phyloP scores from a whole-genome alignment of 2,113 vertebrate genomes.

The Ciconia stormi region DNA sequence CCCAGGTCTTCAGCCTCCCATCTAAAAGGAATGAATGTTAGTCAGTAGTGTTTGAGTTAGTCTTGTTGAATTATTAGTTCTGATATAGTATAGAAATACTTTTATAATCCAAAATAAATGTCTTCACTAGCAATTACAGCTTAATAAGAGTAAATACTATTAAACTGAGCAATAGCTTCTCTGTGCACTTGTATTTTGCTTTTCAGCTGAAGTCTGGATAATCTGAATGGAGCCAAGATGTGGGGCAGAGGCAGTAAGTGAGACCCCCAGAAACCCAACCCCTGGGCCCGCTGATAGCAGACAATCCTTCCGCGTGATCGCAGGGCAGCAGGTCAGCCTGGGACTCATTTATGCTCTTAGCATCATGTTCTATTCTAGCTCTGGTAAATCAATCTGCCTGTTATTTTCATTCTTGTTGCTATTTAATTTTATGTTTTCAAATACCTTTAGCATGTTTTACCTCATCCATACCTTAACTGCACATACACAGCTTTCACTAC shows the following conservation, averaged over 20 bases:
- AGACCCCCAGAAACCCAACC: neutral
- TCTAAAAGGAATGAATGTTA: constrained; percentile 85
- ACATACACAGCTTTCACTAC: neutral
- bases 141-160: neutral
- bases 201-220: neutral
- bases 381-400: neutral
- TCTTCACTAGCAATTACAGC: neutral
- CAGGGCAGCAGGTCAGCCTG: neutral
- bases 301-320: neutral
- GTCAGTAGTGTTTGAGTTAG: constrained; percentile 70
- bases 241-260: neutral
- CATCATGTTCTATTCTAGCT: neutral
- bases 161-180: neutral
- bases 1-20: constrained; percentile 98
- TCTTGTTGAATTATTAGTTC: constrained; percentile 40
- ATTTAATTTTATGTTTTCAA: neutral
- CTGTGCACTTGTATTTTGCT: neutral
- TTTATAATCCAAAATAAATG: constrained; percentile 12
- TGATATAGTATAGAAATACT: neutral
- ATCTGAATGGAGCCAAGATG: neutral
- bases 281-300: accelerated
- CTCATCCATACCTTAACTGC: neutral
- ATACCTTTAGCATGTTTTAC: neutral
- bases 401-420: neutral
- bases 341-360: neutral